Percentiles rank a stretch among this genome's conserved stretches.
phyloP scores from a whole-genome alignment of 2,797 vertebrate species.

The Coluber constrictor region DNA sequence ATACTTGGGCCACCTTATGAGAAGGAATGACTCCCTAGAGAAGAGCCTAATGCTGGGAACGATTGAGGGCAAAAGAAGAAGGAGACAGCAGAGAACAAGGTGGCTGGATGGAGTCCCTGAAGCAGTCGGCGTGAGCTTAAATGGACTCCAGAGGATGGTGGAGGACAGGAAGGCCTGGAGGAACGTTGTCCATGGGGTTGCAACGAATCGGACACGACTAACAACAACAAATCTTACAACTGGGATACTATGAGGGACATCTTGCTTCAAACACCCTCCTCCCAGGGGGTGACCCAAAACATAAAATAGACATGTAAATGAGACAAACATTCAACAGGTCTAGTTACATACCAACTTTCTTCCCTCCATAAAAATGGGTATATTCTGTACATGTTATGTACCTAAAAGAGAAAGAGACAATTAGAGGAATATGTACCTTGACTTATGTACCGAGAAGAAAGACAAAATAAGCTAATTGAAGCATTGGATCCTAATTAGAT shows the following conservation, averaged over 20 bases:
- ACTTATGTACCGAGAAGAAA: not conserved
- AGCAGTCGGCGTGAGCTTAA: too few relatives aligned
- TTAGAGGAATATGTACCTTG: not conserved
- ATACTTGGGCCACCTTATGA: too few relatives aligned
- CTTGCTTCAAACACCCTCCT: not conserved
- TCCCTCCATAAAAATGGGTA: conserved; percentile 93
- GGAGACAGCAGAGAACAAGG: too few relatives aligned
- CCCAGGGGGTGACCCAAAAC: not conserved
- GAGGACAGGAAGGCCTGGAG: too few relatives aligned
- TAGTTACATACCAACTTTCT: conserved; percentile 77
- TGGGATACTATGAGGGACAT: not conserved
- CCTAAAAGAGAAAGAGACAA: conserved; percentile 68
- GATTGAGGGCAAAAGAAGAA: too few relatives aligned
- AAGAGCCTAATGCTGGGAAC: too few relatives aligned
- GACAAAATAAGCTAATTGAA: not conserved
- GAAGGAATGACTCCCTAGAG: too few relatives aligned
- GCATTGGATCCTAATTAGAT: not conserved
- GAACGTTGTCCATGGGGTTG: too few relatives aligned
- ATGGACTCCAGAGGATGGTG: too few relatives aligned
- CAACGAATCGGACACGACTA: too few relatives aligned
- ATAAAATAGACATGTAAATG: not conserved
- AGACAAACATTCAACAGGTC: not conserved
- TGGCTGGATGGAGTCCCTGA: too few relatives aligned
- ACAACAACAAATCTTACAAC: not conserved
- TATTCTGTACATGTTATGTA: conserved; percentile 96